phyloP scores from a whole-genome alignment of 2,797 vertebrate species.

The Huso huso region DNA sequence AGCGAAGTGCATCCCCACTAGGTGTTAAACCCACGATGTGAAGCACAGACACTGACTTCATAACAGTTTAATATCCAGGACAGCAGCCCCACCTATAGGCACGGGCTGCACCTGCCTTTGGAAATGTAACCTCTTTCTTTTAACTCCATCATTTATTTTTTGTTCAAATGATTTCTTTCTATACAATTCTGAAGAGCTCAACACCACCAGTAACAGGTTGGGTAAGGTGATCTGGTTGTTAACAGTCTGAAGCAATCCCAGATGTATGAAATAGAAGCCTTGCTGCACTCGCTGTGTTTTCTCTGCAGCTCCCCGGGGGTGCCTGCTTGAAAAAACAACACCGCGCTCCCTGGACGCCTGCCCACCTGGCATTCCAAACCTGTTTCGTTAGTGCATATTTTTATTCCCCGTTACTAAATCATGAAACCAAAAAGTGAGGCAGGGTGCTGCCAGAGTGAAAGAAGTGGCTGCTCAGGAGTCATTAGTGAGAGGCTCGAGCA shows the following conservation, averaged over 20 bases:
- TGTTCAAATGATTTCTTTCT: not conserved
- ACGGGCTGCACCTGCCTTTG: no score
- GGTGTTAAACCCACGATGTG: no score
- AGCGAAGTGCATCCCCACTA: no score
- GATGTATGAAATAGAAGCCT: not conserved
- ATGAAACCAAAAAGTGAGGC: constrained; percentile 75
- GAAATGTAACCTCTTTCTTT: no score
- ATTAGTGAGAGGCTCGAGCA: constrained; percentile 60
- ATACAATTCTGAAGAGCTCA: not conserved
- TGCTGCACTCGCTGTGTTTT: not conserved
- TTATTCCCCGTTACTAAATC: constrained; percentile 92
- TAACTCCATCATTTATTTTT: not conserved
- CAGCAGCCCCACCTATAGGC: no score
- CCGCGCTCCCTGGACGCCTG: constrained; percentile 57
- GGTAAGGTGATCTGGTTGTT: not conserved
- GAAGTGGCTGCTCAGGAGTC: constrained; percentile 64
- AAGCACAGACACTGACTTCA: no score
- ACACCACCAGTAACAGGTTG: not conserved
- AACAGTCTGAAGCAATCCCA: not conserved
- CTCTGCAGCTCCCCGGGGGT: constrained; percentile 14
- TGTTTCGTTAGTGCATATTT: constrained; percentile 74
- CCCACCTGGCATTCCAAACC: constrained; percentile 78
- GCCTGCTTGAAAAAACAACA: constrained; percentile 38
- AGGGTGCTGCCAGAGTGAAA: constrained; percentile 65
- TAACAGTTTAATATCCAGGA: no score